Percentiles rank a stretch among this genome's conserved stretches.
Evolutionary conservation across 2,888 invertebrate genomes (phyloP).

Genomic region (Ellobium chinense): DNA sequence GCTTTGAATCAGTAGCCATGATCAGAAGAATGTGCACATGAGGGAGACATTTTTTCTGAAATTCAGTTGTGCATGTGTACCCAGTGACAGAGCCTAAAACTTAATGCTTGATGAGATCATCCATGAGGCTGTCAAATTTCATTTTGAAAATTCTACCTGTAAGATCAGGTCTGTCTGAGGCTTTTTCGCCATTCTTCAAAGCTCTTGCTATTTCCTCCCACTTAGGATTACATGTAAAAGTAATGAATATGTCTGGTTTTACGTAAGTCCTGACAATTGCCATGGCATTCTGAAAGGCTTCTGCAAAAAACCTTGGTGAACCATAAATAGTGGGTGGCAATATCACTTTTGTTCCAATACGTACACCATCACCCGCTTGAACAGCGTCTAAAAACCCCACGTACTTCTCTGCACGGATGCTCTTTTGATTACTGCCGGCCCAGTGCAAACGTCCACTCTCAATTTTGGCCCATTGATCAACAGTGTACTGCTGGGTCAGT

Average conservation of each 20-base stretch:
- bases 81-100: background rate
- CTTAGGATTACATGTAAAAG: background rate
- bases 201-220: background rate
- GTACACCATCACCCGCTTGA: background rate
- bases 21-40: constrained; percentile 1
- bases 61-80: background rate
- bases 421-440: background rate
- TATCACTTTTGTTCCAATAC: background rate
- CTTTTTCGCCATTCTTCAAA: background rate
- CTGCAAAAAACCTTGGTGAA: background rate
- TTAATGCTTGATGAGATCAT: background rate
- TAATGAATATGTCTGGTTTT: background rate
- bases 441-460: background rate
- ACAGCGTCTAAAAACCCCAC: background rate
- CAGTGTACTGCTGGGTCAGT: background rate
- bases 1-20: background rate
- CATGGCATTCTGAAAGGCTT: background rate
- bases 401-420: background rate
- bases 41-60: background rate
- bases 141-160: background rate
- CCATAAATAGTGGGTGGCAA: background rate
- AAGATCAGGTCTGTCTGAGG: background rate
- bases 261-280: background rate
- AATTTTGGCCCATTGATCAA: background rate
- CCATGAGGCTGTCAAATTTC: background rate